These are phyloP conservation scores for Calonectris borealis DNA, from an alignment of 2,113 vertebrate species.

Conservation along the genomic window DNA sequence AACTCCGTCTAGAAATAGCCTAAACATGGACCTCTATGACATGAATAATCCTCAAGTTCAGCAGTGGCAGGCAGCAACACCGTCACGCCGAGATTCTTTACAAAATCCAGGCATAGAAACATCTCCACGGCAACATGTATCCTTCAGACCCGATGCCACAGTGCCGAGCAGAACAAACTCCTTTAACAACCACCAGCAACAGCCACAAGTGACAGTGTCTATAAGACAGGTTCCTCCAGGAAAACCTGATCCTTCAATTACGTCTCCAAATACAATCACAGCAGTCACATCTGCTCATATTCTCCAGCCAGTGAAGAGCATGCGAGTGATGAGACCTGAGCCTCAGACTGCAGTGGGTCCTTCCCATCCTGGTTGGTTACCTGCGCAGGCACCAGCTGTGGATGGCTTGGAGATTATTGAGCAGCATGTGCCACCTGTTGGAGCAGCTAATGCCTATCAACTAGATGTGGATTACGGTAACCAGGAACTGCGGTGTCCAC, in stretches of 20 bases:
- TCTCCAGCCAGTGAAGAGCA: constrained; percentile 95
- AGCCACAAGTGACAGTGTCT: constrained; percentile 71
- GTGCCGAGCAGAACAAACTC: constrained; percentile 92
- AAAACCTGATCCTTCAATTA: constrained; percentile 82
- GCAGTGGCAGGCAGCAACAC: constrained; percentile 79
- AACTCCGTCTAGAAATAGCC: constrained; percentile 87
- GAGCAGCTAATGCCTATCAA: constrained; percentile 73
- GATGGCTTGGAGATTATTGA: constrained; percentile 78
- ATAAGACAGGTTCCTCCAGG: constrained; percentile 78
- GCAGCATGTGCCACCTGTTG: constrained; percentile 77
- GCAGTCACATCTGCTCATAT: constrained; percentile 93
- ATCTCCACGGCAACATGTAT: constrained; percentile 77
- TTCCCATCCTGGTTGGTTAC: constrained; percentile 91
- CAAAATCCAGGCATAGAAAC: constrained; percentile 79
- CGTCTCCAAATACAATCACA: constrained; percentile 90
- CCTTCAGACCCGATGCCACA: constrained; percentile 84
- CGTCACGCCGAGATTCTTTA: constrained; percentile 80
- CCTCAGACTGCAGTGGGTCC: constrained; percentile 97
- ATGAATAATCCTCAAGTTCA: constrained; percentile 68
- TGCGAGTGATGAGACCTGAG: constrained; percentile 93
- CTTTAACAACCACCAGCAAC: constrained; percentile 89
- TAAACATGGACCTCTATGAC: constrained; percentile 93
- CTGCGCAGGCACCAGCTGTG: constrained; percentile 71
- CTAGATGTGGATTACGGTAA: constrained; percentile 77
- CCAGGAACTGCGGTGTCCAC: constrained; percentile 88